Conservation (phyloP, 1,140 invertebrate species). For the Drosophila santomea region DNA sequence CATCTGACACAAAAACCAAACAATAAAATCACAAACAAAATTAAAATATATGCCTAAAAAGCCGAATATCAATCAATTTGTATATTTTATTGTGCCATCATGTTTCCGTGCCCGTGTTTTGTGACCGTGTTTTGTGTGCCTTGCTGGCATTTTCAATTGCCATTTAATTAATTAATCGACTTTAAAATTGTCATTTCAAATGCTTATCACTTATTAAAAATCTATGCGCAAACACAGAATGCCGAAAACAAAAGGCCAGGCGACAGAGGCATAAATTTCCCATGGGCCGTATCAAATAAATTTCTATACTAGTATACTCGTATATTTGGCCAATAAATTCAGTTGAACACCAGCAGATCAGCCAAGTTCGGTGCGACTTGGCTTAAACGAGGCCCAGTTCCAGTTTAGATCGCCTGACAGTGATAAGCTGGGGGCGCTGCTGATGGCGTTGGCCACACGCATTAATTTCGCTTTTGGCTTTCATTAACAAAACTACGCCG, state of each 20-base stretch:
- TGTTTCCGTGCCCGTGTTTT: constrained; percentile 21
- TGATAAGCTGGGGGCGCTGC: constrained; percentile 73
- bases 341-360: constrained; percentile 54
- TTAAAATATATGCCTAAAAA: constrained; percentile 23
- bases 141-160: constrained; percentile 68
- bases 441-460: constrained; percentile 79
- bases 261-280: constrained; percentile 63
- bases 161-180: constrained; percentile 82
- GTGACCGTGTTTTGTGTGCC: constrained; percentile 18
- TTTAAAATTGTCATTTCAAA: constrained; percentile 74
- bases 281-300: constrained; percentile 54
- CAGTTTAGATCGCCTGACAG: constrained; percentile 67
- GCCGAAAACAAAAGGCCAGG: constrained; percentile 53
- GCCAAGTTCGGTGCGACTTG: constrained; percentile 12
- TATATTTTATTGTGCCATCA: constrained; percentile 60
- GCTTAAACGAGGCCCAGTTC: constrained; percentile 48
- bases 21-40: constrained; percentile 18
- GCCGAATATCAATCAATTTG: constrained; percentile 72
- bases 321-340: constrained; percentile 78
- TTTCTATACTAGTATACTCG: constrained; percentile 42
- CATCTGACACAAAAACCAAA: constrained; percentile 41
- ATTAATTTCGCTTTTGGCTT: constrained; percentile 77
- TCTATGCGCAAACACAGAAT: constrained; percentile 64
- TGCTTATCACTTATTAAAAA: constrained; percentile 77
- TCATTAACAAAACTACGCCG: constrained; percentile 63